phyloP scores from a whole-genome alignment of 2,888 invertebrate genomes.

The Noctuana brunneofusca region DNA sequence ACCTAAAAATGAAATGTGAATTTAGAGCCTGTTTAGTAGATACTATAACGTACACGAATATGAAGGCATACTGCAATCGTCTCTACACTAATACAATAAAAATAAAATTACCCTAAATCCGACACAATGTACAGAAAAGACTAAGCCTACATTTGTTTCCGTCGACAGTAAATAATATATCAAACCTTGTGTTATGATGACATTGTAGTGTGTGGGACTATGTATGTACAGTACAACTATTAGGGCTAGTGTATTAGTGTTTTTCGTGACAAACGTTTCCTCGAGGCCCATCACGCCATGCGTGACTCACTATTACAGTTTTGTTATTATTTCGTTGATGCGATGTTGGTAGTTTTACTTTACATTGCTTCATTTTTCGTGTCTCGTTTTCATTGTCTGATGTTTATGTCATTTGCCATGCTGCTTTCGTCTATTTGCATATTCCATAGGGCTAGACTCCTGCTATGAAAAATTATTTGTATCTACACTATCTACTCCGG shows the following conservation, averaged over 20 bases:
- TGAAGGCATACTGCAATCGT: neutral
- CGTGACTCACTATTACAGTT: slow-evolving; percentile 64
- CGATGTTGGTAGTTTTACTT: slow-evolving; percentile 7
- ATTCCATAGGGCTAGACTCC: no score
- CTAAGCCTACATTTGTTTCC: slow-evolving; percentile 19
- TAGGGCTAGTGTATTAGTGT: slow-evolving; percentile 47
- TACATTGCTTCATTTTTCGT: slow-evolving; percentile 1
- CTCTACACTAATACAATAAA: neutral
- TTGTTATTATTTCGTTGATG: slow-evolving; percentile 42
- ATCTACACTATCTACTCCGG: no score
- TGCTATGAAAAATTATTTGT: no score
- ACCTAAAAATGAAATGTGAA: neutral
- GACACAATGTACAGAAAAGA: no score
- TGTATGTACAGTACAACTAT: slow-evolving; percentile 20
- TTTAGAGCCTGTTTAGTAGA: no score
- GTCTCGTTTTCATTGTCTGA: neutral
- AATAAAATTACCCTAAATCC: neutral
- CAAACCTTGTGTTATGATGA: slow-evolving; percentile 43
- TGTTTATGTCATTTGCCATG: neutral
- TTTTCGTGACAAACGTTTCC: slow-evolving; percentile 68
- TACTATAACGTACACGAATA: no score
- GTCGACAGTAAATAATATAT: slow-evolving; percentile 39
- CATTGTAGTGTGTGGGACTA: slow-evolving; percentile 42
- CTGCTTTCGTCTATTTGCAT: slow-evolving; percentile 5
- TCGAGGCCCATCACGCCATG: slow-evolving; percentile 60